phyloP scores from a whole-genome alignment of 2,113 vertebrate genomes.

The Hemiscyllium ocellatum region DNA sequence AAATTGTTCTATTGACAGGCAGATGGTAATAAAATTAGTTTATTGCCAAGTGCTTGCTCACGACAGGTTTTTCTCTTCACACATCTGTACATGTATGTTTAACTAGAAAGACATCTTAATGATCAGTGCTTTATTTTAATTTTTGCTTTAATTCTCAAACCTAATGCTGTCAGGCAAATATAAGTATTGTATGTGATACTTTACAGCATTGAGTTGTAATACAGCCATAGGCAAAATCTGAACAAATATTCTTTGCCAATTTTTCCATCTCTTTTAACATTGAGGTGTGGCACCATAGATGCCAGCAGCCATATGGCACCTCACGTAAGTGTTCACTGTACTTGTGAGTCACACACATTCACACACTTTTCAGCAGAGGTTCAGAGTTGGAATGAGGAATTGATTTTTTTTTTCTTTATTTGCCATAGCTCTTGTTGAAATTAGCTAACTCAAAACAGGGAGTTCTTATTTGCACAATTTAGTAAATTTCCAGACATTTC shows the following conservation, averaged over 20 bases:
- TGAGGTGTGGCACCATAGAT: not conserved
- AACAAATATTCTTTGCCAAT: not conserved
- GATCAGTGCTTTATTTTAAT: not conserved
- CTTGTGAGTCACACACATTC: not conserved
- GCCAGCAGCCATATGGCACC: not conserved
- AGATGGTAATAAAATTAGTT: constrained; percentile 33
- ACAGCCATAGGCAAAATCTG: not conserved
- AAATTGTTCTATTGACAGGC: constrained; percentile 36
- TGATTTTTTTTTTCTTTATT: too few relatives aligned
- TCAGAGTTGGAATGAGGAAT: not conserved
- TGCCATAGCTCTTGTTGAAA: not conserved
- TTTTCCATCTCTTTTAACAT: not conserved
- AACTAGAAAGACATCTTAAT: not conserved
- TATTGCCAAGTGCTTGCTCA: constrained; percentile 31
- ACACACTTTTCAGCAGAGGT: not conserved
- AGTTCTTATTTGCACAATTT: not conserved
- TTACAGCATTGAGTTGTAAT: not conserved
- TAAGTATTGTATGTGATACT: not conserved
- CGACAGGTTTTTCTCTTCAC: constrained; percentile 36
- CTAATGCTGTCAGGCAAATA: not conserved
- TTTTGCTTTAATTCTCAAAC: not conserved
- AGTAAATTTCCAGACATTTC: not conserved
- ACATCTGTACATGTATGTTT: constrained; percentile 32
- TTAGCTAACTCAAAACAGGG: not conserved
- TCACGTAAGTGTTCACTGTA: not conserved